These are phyloP conservation scores for Ifrita kowaldi DNA, from an alignment of 2,113 vertebrate species.

Conservation along the genomic window DNA sequence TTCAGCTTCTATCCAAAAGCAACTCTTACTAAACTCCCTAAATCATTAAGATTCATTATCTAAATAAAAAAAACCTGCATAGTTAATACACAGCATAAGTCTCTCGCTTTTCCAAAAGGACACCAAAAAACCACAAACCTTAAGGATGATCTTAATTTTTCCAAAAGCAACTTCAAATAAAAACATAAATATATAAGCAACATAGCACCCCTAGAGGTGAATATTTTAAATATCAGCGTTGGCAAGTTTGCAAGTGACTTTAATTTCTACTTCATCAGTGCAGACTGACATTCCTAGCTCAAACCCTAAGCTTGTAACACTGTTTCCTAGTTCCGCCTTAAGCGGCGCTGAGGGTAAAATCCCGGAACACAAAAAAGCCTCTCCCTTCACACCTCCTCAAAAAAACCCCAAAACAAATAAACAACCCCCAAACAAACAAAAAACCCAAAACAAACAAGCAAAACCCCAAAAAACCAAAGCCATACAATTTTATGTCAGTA, in stretches of 20 bases:
- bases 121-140: neutral
- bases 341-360: neutral
- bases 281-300: neutral
- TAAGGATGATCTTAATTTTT: neutral
- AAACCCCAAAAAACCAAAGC: neutral
- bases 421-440: neutral
- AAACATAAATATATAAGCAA: neutral
- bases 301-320: neutral
- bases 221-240: neutral
- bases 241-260: neutral
- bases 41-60: neutral
- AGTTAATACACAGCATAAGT: neutral
- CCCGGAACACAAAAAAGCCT: neutral
- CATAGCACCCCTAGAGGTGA: neutral
- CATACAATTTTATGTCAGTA: neutral
- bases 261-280: neutral
- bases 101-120: neutral
- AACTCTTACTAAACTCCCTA: neutral
- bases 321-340: neutral
- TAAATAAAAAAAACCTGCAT: neutral
- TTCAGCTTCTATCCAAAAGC: neutral
- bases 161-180: neutral
- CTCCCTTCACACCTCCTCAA: accelerated
- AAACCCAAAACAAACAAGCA: neutral
- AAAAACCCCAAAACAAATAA: neutral